phyloP scores from a whole-genome alignment of 2,113 vertebrate species.

The Nicator chloris region DNA sequence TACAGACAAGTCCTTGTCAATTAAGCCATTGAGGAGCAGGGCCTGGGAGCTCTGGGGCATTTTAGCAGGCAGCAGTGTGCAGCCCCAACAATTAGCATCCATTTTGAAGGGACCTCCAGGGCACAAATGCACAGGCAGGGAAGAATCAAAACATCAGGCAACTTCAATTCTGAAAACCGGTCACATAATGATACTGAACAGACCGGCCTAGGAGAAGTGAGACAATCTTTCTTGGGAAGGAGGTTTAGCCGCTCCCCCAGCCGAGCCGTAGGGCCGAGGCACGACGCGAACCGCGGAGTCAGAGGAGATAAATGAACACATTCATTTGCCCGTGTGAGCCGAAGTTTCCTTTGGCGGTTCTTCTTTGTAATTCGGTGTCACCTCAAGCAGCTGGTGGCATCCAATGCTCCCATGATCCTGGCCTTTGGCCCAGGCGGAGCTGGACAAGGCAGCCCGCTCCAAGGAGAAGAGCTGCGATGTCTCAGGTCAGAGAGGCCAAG shows the following conservation, averaged over 20 bases:
- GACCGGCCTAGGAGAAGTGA: conserved; percentile 72
- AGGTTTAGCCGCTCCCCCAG: conserved; percentile 20
- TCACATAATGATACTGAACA: conserved; percentile 79
- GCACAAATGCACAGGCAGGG: conserved; percentile 84
- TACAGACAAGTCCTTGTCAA: conserved; percentile 99
- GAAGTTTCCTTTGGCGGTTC: conserved; percentile 74
- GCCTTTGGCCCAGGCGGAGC: conserved; percentile 89
- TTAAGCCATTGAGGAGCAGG: conserved; percentile 98
- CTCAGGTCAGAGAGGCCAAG: conserved; percentile 92
- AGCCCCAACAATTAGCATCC: conserved; percentile 98
- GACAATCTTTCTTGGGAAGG: conserved; percentile 67
- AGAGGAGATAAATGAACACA: conserved; percentile 81
- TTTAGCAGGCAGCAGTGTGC: conserved; percentile 85
- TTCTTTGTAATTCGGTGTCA: conserved; percentile 84
- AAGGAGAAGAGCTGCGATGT: conserved; percentile 83
- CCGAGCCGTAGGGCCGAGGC: conserved; percentile 47
- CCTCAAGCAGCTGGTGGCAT: conserved; percentile 94
- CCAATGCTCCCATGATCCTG: conserved; percentile 82
- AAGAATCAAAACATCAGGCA: conserved; percentile 81
- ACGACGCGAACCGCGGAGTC: not conserved
- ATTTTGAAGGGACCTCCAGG: conserved; percentile 92
- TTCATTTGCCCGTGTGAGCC: conserved; percentile 68
- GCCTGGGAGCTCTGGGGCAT: conserved; percentile 87
- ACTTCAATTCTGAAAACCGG: conserved; percentile 77
- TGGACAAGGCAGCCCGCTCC: conserved; percentile 87